Conservation (phyloP, 1,140 invertebrate genomes). For the Drusus annulatus region DNA sequence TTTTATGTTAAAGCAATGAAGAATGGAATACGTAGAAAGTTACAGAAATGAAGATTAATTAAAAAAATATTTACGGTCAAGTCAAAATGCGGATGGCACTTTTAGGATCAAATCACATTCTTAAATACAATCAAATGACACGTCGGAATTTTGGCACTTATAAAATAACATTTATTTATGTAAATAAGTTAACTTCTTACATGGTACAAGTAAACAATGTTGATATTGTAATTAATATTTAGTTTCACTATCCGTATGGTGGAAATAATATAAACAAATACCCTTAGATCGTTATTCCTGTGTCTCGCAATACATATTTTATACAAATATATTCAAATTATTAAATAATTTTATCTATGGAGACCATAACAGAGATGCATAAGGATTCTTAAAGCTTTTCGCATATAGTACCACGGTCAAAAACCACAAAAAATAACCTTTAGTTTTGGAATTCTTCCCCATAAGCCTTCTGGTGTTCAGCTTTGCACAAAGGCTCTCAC, state of each 20-base stretch:
- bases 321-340: background rate
- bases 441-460: no score
- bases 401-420: no score
- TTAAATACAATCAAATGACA: slow-evolving; percentile 20
- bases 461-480: no score
- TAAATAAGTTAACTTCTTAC: slow-evolving; percentile 23
- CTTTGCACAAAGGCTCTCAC: no score
- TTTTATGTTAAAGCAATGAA: no score
- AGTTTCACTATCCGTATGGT: slow-evolving; percentile 5
- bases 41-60: no score
- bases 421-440: no score
- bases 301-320: background rate
- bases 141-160: slow-evolving; percentile 40
- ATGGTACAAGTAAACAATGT: background rate
- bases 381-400: no score
- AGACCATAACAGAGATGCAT: no score
- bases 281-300: background rate
- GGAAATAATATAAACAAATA: slow-evolving; percentile 17
- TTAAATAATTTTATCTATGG: slow-evolving; percentile 8
- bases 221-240: background rate
- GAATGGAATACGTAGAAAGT: no score
- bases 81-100: slow-evolving; percentile 8
- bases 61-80: no score
- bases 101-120: slow-evolving; percentile 12
- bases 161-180: slow-evolving; percentile 24